These are phyloP conservation scores for Coecobrya sp. DNA, from an alignment of 2,888 invertebrate genomes.

Conservation along the genomic window DNA sequence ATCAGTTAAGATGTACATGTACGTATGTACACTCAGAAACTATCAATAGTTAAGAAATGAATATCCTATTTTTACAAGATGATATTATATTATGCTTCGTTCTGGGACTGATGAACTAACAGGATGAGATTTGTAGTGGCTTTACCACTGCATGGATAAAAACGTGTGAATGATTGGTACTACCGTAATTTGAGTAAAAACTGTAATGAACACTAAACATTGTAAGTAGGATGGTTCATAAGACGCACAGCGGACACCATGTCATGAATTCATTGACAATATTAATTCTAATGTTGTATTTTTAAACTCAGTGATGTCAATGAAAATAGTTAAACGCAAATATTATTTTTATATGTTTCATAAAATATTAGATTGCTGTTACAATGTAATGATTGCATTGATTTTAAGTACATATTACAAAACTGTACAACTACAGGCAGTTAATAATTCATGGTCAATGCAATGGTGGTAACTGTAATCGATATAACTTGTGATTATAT, in stretches of 20 bases:
- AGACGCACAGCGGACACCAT: neutral
- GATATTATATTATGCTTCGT: neutral
- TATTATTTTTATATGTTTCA: too few species aligned
- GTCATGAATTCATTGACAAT: neutral
- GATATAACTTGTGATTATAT: too few species aligned
- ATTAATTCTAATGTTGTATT: neutral
- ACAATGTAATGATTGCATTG: too few species aligned
- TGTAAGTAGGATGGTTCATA: neutral
- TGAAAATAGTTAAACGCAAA: too few species aligned
- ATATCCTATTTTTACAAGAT: too few species aligned
- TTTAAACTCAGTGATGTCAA: too few species aligned
- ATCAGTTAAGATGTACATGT: neutral
- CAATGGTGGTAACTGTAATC: too few species aligned
- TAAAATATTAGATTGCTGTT: too few species aligned
- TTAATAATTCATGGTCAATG: too few species aligned
- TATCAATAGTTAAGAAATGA: too few species aligned
- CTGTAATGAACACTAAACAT: neutral
- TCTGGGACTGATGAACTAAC: neutral
- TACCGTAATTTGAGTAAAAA: slow-evolving; percentile 30
- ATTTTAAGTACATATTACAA: too few species aligned
- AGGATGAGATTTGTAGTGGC: neutral
- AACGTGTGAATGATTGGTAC: slow-evolving; percentile 9
- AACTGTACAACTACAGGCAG: too few species aligned
- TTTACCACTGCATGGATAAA: slow-evolving; percentile 4
- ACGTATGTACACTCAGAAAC: neutral